phyloP scores from a whole-genome alignment of 2,888 invertebrate species.

The Ernsta delagoae region DNA sequence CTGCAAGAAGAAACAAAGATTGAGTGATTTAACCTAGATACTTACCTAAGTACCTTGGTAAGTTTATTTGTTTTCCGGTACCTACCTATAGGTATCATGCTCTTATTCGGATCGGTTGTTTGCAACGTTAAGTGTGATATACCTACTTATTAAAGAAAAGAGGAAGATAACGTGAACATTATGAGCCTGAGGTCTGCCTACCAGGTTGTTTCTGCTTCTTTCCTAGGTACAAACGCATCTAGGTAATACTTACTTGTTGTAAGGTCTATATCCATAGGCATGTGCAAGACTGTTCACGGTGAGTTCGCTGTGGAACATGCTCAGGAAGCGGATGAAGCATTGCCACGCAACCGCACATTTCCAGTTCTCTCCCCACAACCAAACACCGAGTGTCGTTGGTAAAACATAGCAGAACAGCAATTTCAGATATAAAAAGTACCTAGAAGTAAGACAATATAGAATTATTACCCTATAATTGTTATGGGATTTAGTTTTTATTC shows the following conservation, averaged over 20 bases:
- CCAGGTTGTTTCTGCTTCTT: too few species aligned
- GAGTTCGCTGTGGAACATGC: slow-evolving; percentile 93
- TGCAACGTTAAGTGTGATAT: too few species aligned
- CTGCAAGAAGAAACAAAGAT: too few species aligned
- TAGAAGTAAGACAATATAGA: slow-evolving; percentile 47
- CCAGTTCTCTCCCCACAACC: slow-evolving; percentile 89
- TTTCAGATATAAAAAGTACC: slow-evolving; percentile 88
- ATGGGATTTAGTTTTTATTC: too few species aligned
- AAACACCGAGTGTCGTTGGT: slow-evolving; percentile 88
- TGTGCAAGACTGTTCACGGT: slow-evolving; percentile 95
- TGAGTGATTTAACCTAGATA: too few species aligned
- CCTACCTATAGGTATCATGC: too few species aligned
- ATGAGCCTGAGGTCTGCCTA: too few species aligned
- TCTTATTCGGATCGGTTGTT: too few species aligned
- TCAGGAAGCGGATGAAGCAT: slow-evolving; percentile 89
- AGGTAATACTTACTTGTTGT: slow-evolving; percentile 68
- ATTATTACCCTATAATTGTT: not conserved
- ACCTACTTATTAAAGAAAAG: too few species aligned
- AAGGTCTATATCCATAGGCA: slow-evolving; percentile 85
- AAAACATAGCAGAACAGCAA: slow-evolving; percentile 89
- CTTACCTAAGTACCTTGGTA: too few species aligned
- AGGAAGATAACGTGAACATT: too few species aligned
- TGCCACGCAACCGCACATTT: slow-evolving; percentile 88
- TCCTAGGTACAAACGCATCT: not conserved
- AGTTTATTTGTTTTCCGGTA: too few species aligned